These are phyloP conservation scores for Istiophorus platypterus DNA, from an alignment of 2,113 vertebrate genomes.

Conservation along the genomic window DNA sequence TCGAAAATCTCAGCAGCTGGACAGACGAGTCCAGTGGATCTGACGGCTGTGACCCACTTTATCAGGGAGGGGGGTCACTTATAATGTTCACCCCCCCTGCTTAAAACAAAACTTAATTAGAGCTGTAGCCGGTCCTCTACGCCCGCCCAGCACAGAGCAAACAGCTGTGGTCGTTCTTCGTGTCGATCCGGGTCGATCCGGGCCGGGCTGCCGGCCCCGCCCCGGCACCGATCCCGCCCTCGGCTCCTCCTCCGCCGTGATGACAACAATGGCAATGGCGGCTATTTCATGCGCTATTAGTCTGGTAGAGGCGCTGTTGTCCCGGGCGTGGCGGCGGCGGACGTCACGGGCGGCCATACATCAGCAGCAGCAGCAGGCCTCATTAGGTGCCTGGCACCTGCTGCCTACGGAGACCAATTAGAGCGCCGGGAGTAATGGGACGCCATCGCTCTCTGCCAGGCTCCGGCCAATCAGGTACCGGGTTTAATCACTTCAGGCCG, in stretches of 20 bases:
- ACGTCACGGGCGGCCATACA: conserved; percentile 68
- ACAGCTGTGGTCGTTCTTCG: no score
- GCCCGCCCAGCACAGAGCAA: no score
- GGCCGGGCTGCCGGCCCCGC: no score
- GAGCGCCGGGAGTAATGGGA: conserved; percentile 58
- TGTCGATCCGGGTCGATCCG: no score
- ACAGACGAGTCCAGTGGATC: no score
- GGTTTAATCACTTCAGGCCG: conserved; percentile 56
- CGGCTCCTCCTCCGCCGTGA: neutral
- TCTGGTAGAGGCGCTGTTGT: conserved; percentile 16
- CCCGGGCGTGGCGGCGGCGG: conserved; percentile 1
- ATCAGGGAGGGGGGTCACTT: no score
- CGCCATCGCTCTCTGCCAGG: conserved; percentile 71
- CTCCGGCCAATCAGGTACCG: conserved; percentile 48
- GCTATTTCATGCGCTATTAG: conserved; percentile 62
- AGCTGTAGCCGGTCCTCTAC: no score
- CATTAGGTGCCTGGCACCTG: conserved; percentile 82
- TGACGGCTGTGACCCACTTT: no score
- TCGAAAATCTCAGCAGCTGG: no score
- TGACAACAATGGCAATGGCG: no score
- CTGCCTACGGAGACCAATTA: conserved; percentile 80
- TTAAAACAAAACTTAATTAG: no score
- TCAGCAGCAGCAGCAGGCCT: conserved; percentile 80
- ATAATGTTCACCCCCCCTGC: no score
- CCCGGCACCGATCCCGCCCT: conserved; percentile 5